phyloP scores from a whole-genome alignment of 2,888 invertebrate species.

The Lottia gigantea region DNA sequence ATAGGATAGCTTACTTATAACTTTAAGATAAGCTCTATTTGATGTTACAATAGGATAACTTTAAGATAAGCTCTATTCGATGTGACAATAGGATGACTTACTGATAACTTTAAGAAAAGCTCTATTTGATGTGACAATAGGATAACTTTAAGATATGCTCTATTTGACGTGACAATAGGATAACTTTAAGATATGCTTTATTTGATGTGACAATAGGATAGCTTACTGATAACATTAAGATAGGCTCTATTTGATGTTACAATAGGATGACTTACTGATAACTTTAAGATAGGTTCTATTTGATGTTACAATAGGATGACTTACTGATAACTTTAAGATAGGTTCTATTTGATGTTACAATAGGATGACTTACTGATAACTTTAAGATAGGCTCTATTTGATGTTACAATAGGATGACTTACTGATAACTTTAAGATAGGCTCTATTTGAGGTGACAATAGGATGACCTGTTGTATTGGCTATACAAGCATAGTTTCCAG shows the following conservation, averaged over 20 bases:
- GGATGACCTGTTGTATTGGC: constrained; percentile 76
- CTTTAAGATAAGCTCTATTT: constrained; percentile 73
- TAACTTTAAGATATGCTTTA: constrained; percentile 74
- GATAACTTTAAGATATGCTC: constrained; percentile 75
- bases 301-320: constrained; percentile 75
- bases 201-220: constrained; percentile 70
- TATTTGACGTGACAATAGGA: constrained; percentile 71
- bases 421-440: constrained; percentile 75
- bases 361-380: constrained; percentile 73
- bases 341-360: constrained; percentile 73
- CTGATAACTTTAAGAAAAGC: constrained; percentile 75
- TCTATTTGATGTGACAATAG: constrained; percentile 73
- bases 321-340: constrained; percentile 73
- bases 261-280: constrained; percentile 70
- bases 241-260: constrained; percentile 74
- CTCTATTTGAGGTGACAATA: constrained; percentile 73
- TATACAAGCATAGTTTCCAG: constrained; percentile 78
- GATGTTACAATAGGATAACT: constrained; percentile 76
- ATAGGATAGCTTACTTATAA: constrained; percentile 71
- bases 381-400: constrained; percentile 73
- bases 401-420: constrained; percentile 69
- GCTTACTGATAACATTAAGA: constrained; percentile 75
- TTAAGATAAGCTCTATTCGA: constrained; percentile 63
- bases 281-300: constrained; percentile 74
- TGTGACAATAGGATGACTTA: constrained; percentile 71